Evolutionary conservation across 2,888 invertebrate genomes (phyloP).

Genomic region (Dyspetes luteomarginatus): DNA sequence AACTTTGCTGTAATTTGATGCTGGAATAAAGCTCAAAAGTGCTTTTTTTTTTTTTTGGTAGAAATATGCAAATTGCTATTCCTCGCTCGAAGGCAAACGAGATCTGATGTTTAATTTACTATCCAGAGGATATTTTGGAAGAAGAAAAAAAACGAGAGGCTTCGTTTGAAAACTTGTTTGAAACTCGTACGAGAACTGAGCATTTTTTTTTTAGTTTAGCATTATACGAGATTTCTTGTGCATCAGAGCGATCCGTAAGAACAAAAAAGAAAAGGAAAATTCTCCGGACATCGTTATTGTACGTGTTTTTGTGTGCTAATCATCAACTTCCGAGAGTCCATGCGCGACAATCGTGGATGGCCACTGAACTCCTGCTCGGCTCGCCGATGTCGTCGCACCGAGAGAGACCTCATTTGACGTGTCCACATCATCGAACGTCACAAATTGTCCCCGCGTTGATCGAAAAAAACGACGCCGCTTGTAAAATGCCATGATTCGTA

Average conservation of each 20-base stretch:
- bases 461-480: slow-evolving; percentile 46
- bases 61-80: neutral
- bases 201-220: no score
- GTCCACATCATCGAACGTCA: slow-evolving; percentile 46
- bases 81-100: no score
- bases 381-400: slow-evolving; percentile 36
- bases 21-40: slow-evolving; percentile 10
- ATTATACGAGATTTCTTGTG: no score
- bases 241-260: slow-evolving; percentile 4
- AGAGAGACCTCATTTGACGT: slow-evolving; percentile 25
- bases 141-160: slow-evolving; percentile 29
- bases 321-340: slow-evolving; percentile 11
- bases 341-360: slow-evolving; percentile 42
- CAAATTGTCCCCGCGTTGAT: slow-evolving; percentile 40
- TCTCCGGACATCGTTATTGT: slow-evolving; percentile 6
- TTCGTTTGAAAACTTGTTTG: slow-evolving; percentile 7
- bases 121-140: neutral
- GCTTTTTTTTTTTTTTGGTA: neutral
- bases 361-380: slow-evolving; percentile 23
- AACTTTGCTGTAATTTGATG: neutral
- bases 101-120: neutral
- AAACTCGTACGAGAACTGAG: neutral
- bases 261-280: slow-evolving; percentile 12
- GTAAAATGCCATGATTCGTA: slow-evolving; percentile 41
- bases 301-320: slow-evolving; percentile 10